Percentiles rank a stretch among this genome's conserved stretches.
phyloP scores from a whole-genome alignment of 2,888 invertebrate genomes.

The Agonopterix heracliana region DNA sequence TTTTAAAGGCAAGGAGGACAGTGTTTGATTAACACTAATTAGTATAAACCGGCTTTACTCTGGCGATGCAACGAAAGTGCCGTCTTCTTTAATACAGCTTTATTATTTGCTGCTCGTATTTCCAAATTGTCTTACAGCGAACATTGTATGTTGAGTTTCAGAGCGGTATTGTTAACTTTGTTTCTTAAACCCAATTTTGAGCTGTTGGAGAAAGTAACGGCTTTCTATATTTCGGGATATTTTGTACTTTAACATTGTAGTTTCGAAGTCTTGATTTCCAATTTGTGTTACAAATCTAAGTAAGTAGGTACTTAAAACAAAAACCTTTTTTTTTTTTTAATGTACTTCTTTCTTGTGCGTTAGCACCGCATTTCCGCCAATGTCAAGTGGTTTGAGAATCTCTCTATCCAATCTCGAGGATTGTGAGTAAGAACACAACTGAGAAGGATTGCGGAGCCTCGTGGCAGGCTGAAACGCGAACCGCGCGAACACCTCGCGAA shows the following conservation, averaged over 20 bases:
- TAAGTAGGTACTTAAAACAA: no score
- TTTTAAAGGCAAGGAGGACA: constrained; percentile 45
- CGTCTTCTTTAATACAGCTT: constrained; percentile 18
- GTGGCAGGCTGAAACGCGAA: no score
- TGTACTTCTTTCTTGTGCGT: no score
- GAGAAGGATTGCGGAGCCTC: no score
- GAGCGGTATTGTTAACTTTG: constrained; percentile 20
- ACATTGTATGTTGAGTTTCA: constrained; percentile 16
- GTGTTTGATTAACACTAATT: constrained; percentile 75
- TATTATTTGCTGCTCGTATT: constrained; percentile 7
- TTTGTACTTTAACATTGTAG: not conserved
- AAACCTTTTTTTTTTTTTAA: no score
- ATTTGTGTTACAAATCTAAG: not conserved
- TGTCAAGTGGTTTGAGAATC: no score
- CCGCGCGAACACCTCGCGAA: no score
- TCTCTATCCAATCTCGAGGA: no score
- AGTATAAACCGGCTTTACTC: constrained; percentile 56
- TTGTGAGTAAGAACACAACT: no score
- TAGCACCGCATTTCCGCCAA: no score
- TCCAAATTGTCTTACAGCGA: constrained; percentile 16
- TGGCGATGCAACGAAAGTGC: constrained; percentile 51
- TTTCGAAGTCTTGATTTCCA: not conserved
- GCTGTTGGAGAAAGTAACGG: constrained; percentile 44
- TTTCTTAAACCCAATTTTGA: constrained; percentile 35
- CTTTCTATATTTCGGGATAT: constrained; percentile 32